phyloP scores from a whole-genome alignment of 2,888 invertebrate genomes.

The Chaitophorus viminalis region DNA sequence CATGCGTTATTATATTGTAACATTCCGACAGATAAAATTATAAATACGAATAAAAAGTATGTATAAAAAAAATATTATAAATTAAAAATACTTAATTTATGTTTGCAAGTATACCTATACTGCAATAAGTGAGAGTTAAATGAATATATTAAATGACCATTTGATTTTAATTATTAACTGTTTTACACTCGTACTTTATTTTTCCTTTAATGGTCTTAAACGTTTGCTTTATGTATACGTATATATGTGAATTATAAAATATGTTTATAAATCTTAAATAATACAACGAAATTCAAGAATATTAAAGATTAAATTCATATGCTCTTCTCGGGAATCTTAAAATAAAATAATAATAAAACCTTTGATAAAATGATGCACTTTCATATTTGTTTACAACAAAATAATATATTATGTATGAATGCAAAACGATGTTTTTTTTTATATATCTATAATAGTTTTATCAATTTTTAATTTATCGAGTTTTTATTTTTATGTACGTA shows the following conservation, averaged over 20 bases:
- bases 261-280: not conserved
- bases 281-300: not conserved
- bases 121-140: not conserved
- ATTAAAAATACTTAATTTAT: too few species aligned
- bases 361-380: not conserved
- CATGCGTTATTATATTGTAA: too few species aligned
- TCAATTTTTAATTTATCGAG: not conserved
- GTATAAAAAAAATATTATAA: too few species aligned
- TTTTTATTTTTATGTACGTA: not conserved
- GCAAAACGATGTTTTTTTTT: not conserved
- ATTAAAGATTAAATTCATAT: constrained; percentile 6
- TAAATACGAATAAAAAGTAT: too few species aligned
- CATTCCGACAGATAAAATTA: too few species aligned
- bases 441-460: not conserved
- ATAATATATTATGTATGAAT: not conserved
- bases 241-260: not conserved
- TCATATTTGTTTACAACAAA: not conserved
- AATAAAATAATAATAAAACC: constrained; percentile 11
- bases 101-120: too few species aligned
- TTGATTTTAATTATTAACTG: not conserved
- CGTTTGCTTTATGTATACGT: not conserved
- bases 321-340: not conserved
- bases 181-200: not conserved
- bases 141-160: not conserved
- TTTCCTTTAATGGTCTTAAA: not conserved